A percentile compares a stretch with the other conserved stretches of the same genome.
Evolutionary conservation across 2,113 vertebrate genomes (phyloP).

Genomic region (Mesoclemmys tuberculata): DNA sequence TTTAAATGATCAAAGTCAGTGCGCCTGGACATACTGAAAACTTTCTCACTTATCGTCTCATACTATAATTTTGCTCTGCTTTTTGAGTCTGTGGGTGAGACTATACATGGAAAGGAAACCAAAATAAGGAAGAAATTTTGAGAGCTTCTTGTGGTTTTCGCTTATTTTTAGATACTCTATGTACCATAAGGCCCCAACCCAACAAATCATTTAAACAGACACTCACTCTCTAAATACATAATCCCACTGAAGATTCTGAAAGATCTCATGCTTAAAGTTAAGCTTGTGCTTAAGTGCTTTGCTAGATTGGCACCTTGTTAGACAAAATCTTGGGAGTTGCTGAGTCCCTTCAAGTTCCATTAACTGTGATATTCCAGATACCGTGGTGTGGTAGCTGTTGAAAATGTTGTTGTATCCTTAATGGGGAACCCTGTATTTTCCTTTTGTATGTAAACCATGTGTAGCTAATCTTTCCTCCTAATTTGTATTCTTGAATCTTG

Average conservation of each 20-base stretch:
- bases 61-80: background rate
- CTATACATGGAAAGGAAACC: background rate
- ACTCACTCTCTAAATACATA: background rate
- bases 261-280: background rate
- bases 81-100: background rate
- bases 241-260: background rate
- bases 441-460: background rate
- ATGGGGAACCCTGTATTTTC: background rate
- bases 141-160: background rate
- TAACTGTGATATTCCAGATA: background rate
- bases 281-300: background rate
- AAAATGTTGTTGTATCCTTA: background rate
- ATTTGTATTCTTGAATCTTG: background rate
- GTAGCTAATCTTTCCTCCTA: background rate
- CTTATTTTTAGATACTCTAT: background rate
- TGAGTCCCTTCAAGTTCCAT: background rate
- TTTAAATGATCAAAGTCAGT: constrained; percentile 52
- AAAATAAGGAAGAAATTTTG: background rate
- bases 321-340: background rate
- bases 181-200: fast-evolving
- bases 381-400: background rate
- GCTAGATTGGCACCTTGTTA: background rate
- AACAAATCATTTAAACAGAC: background rate
- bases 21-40: constrained; percentile 39
- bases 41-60: constrained; percentile 28